Evolutionary conservation across 2,113 vertebrate genomes (phyloP).

Genomic region (Jaculus jaculus): DNA sequence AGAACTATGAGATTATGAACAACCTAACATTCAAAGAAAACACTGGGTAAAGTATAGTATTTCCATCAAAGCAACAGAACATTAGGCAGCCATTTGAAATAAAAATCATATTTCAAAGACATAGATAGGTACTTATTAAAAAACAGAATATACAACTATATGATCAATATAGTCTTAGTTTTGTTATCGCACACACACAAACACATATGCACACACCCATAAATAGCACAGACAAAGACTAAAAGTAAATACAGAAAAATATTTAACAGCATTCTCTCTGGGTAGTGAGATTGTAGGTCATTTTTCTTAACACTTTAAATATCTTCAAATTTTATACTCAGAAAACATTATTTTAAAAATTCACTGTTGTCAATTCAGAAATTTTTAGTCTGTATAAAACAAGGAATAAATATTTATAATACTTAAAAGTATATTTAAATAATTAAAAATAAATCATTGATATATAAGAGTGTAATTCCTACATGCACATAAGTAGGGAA

Average conservation of each 20-base stretch:
- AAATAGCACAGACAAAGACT: conserved; percentile 63
- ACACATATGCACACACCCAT: conserved; percentile 62
- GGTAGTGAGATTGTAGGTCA: conserved; percentile 46
- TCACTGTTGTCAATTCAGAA: conserved; percentile 62
- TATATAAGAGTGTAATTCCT: conserved; percentile 55
- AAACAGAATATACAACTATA: conserved; percentile 59
- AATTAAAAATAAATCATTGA: conserved; percentile 62
- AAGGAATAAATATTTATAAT: conserved; percentile 62
- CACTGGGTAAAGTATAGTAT: conserved; percentile 42
- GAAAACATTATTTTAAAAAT: conserved; percentile 72
- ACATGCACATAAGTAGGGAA: conserved; percentile 42
- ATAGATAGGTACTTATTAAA: conserved; percentile 22
- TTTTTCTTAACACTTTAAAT: conserved; percentile 53
- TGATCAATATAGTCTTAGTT: conserved; percentile 55
- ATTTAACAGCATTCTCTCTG: conserved; percentile 70
- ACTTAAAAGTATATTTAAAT: conserved; percentile 63
- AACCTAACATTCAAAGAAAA: conserved; percentile 62
- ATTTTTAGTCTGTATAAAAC: conserved; percentile 62
- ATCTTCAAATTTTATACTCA: conserved; percentile 68
- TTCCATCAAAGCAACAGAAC: conserved; percentile 56
- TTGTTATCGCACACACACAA: conserved; percentile 58
- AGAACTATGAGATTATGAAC: conserved; percentile 64
- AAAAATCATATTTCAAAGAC: conserved; percentile 64
- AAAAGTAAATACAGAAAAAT: conserved; percentile 70
- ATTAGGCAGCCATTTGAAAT: conserved; percentile 54